Evolutionary conservation across 2,888 invertebrate genomes (phyloP).

Genomic region (Drosophila demipolita): DNA sequence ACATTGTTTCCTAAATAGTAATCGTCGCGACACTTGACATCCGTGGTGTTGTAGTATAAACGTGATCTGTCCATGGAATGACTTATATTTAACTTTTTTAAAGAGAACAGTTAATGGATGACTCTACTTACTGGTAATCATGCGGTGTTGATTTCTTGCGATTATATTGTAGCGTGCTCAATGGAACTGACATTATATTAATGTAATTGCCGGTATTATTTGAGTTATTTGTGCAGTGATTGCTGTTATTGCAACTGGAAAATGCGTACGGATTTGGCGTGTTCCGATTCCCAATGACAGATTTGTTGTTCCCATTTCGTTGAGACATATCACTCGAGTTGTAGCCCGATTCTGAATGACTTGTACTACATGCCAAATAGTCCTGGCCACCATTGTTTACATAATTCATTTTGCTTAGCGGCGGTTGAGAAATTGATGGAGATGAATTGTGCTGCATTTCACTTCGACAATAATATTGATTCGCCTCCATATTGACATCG

Average conservation of each 20-base stretch:
- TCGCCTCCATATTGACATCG: constrained; percentile 80
- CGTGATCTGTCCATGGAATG: constrained; percentile 75
- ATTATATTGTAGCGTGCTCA: constrained; percentile 84
- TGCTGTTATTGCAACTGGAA: constrained; percentile 59
- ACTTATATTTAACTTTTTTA: neutral
- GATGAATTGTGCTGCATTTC: constrained; percentile 66
- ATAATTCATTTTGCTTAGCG: constrained; percentile 65
- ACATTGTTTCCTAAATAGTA: constrained; percentile 77
- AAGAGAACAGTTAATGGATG: neutral
- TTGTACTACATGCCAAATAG: constrained; percentile 60
- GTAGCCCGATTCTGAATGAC: constrained; percentile 48
- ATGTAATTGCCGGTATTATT: constrained; percentile 81
- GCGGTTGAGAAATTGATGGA: constrained; percentile 68
- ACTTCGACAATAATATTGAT: constrained; percentile 82
- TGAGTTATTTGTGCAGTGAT: constrained; percentile 56
- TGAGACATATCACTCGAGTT: constrained; percentile 61
- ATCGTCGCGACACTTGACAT: constrained; percentile 84
- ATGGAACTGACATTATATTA: constrained; percentile 84
- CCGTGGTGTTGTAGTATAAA: constrained; percentile 83
- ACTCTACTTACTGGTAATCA: constrained; percentile 83
- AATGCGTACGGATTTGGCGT: constrained; percentile 47
- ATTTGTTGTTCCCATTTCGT: constrained; percentile 64
- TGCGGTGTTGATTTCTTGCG: constrained; percentile 84
- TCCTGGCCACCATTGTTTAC: constrained; percentile 59
- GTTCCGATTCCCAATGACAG: constrained; percentile 47